Conservation (phyloP, 2,113 vertebrate species). For the Halichoerus grypus region DNA sequence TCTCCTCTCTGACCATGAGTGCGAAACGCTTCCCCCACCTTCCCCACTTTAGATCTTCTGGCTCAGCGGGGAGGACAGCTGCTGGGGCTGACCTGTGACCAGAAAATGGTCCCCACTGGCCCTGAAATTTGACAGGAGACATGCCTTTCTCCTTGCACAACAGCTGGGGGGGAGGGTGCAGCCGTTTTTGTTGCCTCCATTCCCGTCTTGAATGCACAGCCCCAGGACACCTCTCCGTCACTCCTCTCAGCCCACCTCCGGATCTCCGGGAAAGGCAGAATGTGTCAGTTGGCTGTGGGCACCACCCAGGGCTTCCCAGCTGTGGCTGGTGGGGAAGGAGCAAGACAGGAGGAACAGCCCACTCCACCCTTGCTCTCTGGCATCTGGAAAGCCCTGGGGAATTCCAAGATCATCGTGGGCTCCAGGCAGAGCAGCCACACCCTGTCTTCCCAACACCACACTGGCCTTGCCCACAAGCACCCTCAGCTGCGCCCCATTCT, state of each 20-base stretch:
- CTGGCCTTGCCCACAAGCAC: not conserved
- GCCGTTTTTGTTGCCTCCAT: not conserved
- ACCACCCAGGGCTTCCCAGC: not conserved
- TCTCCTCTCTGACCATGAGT: not conserved
- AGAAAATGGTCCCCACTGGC: not conserved
- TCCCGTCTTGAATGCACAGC: not conserved
- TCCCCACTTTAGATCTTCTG: not conserved
- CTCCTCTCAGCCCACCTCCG: not conserved
- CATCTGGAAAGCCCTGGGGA: slow-evolving; percentile 54
- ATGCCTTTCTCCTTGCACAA: not conserved
- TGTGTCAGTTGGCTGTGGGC: not conserved
- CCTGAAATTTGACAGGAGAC: not conserved
- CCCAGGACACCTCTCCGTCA: not conserved
- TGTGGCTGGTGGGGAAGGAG: not conserved
- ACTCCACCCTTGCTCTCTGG: not conserved
- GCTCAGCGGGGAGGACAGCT: too few relatives aligned
- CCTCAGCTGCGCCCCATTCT: not conserved
- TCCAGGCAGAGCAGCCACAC: not conserved
- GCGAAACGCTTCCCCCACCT: not conserved
- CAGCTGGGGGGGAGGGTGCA: accelerated
- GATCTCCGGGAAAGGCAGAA: not conserved
- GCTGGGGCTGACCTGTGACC: not conserved
- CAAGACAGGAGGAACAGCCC: not conserved
- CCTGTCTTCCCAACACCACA: not conserved
- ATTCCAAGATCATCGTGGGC: not conserved